Percentiles rank a stretch among this genome's conserved stretches.
Evolutionary conservation across 2,113 vertebrate genomes (phyloP).

Genomic region (Amphiprion percula): DNA sequence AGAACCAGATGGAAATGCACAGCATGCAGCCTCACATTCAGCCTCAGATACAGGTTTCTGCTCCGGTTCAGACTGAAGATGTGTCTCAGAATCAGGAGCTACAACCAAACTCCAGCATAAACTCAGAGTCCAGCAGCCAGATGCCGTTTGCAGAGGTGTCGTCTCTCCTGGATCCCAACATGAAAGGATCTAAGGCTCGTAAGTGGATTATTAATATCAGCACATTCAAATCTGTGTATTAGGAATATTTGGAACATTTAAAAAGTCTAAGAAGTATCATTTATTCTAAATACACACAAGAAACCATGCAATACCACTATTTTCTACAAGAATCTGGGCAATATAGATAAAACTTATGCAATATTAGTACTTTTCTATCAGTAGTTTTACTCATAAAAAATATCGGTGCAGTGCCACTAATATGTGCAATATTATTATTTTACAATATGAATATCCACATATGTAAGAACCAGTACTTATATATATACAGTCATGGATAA

Average conservation of each 20-base stretch:
- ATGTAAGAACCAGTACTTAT: no score
- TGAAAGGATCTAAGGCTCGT: slow-evolving; percentile 87
- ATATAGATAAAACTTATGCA: no score
- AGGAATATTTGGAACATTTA: no score
- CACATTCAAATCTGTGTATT: no score
- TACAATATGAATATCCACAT: no score
- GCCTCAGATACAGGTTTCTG: slow-evolving; percentile 68
- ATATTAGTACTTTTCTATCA: no score
- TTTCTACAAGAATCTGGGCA: not conserved
- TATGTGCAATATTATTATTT: no score
- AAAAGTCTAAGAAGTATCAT: no score
- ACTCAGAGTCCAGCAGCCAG: slow-evolving; percentile 35
- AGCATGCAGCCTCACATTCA: slow-evolving; percentile 59
- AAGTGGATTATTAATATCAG: slow-evolving; percentile 38
- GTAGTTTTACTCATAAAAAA: no score
- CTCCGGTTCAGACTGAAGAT: slow-evolving; percentile 32
- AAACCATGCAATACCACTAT: not conserved
- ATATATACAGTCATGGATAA: no score
- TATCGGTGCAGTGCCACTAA: no score
- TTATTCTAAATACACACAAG: not conserved
- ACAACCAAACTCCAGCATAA: slow-evolving; percentile 27
- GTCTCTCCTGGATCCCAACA: slow-evolving; percentile 86
- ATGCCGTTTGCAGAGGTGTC: slow-evolving; percentile 86
- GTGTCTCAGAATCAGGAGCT: slow-evolving; percentile 61
- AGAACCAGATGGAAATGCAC: slow-evolving; percentile 72